Evolutionary conservation across 2,797 vertebrate genomes (phyloP), one percentile per base, ranked within the genome.

Genomic region (Odontamblyopus rebecca): DNA sequence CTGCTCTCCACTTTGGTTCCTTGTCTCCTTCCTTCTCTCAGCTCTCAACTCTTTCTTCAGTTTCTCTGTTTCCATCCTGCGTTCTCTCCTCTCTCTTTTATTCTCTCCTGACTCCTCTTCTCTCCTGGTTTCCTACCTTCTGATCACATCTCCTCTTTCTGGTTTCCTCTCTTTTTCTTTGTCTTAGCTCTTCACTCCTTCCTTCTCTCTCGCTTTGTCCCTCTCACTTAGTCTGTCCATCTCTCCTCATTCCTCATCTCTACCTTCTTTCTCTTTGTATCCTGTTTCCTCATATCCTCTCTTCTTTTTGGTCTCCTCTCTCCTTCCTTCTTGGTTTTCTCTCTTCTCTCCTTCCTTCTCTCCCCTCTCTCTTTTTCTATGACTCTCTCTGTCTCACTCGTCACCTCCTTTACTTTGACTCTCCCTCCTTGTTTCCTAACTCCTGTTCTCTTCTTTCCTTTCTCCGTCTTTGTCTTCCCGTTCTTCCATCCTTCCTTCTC

Each of bases 11-110:
- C 26, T 54, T 54, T 7, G 18, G 2, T 54, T 27, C 19, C 53
- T 54, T 54, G 18, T 54, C 18, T 11, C 2, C 9, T 27, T 3
- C 23, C 11, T 27, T 27, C 56, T 59, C 12, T 15, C 7, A 48
- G 5, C 26, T 29, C 11, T 26, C 5, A 5, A 4, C 56, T 59
- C 26, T 59, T 59, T 27, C 56, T 29, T 59, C 6, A 70, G 30
- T 26, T 69, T 59, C 44, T 61, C 69, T 57, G 62, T n/a, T 38
- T 54, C 51, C 74, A 74, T 72, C 78, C 77, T 81, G 59, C 73
- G 70, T 61, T 41, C 63, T 72, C 65, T 59, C 6, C 53, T 65
- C 71, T 75, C 38, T 26, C 18, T 67, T 59, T 70, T 44, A 53
- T 69, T 75, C 27, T 26, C 68, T 62, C 35, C 81, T 62, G 69